Conservation (phyloP, 2,888 invertebrate species). For the Caenorhabditis angaria region DNA sequence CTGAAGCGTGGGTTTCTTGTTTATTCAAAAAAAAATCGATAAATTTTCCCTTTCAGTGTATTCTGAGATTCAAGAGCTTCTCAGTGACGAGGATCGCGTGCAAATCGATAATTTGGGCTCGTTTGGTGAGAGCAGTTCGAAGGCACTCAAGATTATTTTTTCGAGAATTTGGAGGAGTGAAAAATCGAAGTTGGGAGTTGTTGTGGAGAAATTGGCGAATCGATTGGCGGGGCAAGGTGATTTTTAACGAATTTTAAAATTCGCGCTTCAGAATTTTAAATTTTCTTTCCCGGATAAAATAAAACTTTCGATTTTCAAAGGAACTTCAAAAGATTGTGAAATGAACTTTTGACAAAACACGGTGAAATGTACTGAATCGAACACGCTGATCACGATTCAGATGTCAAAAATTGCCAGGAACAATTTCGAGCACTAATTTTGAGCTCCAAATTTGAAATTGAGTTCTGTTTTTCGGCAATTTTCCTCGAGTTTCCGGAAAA, state of each 20-base stretch:
- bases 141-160: slow-evolving; percentile 51
- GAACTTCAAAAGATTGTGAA: too few species aligned
- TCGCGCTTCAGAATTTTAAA: background rate
- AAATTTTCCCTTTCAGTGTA: slow-evolving; percentile 31
- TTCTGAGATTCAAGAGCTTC: slow-evolving; percentile 47
- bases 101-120: slow-evolving; percentile 34
- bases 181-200: slow-evolving; percentile 20
- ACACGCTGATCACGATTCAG: too few species aligned
- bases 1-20: slow-evolving; percentile 76
- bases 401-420: too few species aligned
- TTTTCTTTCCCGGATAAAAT: background rate
- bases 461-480: too few species aligned
- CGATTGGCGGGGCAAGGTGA: slow-evolving; percentile 31
- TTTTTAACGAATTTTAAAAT: too few species aligned
- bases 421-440: too few species aligned
- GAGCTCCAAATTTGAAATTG: too few species aligned
- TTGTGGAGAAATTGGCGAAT: slow-evolving; percentile 32
- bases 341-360: too few species aligned
- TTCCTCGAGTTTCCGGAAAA: too few species aligned
- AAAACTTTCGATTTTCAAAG: too few species aligned
- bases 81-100: slow-evolving; percentile 28
- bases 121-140: slow-evolving; percentile 24
- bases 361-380: too few species aligned
- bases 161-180: slow-evolving; percentile 58
- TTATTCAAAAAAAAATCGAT: background rate